Conservation (phyloP, 2,797 vertebrate genomes). For the Halcyon smyrnensis region DNA sequence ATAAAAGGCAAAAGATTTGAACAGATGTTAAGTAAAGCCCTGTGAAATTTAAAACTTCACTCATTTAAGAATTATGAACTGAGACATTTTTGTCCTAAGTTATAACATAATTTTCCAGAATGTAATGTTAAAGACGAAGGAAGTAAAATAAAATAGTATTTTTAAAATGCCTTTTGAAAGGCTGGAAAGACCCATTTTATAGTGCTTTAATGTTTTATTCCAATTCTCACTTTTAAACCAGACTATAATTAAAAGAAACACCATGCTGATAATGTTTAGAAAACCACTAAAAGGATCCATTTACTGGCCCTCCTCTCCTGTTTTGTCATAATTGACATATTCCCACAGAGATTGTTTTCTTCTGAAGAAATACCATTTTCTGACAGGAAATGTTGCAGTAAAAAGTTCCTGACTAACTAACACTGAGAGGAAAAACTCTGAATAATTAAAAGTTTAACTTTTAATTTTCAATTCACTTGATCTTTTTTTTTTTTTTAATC, state of each 20-base stretch:
- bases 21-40: background rate
- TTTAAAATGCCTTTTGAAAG: background rate
- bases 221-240: background rate
- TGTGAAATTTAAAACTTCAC: background rate
- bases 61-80: background rate
- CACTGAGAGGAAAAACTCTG: background rate
- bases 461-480: background rate
- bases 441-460: slow-evolving; percentile 20
- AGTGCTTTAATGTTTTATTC: background rate
- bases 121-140: background rate
- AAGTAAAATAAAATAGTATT: background rate
- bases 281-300: background rate
- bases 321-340: slow-evolving; percentile 22
- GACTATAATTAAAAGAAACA: slow-evolving; percentile 16
- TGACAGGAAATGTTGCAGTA: background rate
- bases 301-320: background rate
- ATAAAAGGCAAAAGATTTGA: background rate
- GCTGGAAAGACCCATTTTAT: background rate
- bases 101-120: background rate
- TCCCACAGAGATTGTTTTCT: background rate
- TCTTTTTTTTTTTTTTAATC: background rate
- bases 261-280: background rate
- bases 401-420: background rate
- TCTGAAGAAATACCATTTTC: background rate
- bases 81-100: background rate